phyloP scores from a whole-genome alignment of 2,113 vertebrate genomes.

The Platysternon megacephalum region DNA sequence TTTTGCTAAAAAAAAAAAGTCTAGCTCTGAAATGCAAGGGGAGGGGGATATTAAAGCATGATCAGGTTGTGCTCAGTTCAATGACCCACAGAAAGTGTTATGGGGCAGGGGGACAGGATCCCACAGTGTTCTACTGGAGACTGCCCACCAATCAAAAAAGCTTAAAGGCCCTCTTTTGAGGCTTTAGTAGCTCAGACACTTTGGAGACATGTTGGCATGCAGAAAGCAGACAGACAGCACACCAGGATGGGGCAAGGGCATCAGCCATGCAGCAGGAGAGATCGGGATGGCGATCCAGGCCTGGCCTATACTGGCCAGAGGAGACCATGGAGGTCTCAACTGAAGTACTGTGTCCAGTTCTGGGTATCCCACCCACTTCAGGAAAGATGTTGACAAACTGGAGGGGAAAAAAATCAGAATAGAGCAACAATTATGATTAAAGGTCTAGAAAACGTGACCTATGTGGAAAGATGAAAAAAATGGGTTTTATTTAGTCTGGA shows the following conservation, averaged over 20 bases:
- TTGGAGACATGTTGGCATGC: background rate
- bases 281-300: background rate
- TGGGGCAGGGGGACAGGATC: background rate
- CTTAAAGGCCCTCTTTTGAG: conserved; percentile 18
- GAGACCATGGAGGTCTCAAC: background rate
- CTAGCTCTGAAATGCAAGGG: background rate
- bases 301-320: accelerated
- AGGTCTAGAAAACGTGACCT: background rate
- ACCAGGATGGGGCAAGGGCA: background rate
- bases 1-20: background rate
- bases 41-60: background rate
- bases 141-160: background rate
- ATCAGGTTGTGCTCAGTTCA: accelerated
- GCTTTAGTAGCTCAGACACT: background rate
- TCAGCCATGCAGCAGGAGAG: background rate
- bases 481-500: background rate
- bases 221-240: background rate
- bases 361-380: background rate
- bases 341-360: background rate
- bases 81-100: background rate
- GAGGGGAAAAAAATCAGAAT: background rate
- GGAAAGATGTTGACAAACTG: background rate
- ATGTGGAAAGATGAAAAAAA: background rate
- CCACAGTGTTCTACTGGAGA: conserved; percentile 28
- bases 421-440: background rate